Evolutionary conservation across 2,888 invertebrate genomes (phyloP).

Genomic region (Oscheius sp.): DNA sequence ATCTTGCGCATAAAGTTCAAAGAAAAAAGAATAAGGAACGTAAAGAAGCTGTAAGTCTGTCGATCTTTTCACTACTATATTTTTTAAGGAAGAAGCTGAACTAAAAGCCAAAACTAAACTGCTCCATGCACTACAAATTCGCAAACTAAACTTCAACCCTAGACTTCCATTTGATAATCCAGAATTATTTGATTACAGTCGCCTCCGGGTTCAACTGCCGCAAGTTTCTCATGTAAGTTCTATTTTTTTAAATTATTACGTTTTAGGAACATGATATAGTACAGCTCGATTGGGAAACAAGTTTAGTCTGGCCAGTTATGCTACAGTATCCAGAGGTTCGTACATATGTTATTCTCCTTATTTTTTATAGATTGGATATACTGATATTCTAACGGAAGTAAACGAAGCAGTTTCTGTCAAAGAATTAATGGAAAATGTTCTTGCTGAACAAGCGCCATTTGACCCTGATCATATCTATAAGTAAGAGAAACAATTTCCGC

Average conservation of each 20-base stretch:
- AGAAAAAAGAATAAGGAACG: constrained; percentile 47
- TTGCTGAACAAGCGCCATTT: constrained; percentile 77
- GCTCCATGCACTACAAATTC: constrained; percentile 73
- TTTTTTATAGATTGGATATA: constrained; percentile 73
- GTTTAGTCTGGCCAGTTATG: constrained; percentile 66
- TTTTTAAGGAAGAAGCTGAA: constrained; percentile 68
- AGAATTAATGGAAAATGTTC: constrained; percentile 76
- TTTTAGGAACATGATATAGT: constrained; percentile 65
- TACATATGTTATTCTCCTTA: background rate
- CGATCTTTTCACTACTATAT: background rate
- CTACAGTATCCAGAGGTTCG: constrained; percentile 62
- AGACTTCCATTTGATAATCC: constrained; percentile 50
- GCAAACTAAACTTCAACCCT: constrained; percentile 70
- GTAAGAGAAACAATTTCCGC: background rate
- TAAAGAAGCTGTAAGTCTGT: constrained; percentile 22
- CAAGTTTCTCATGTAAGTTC: constrained; percentile 10
- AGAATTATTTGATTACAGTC: constrained; percentile 57
- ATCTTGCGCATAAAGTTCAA: constrained; percentile 36
- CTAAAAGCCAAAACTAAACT: constrained; percentile 72
- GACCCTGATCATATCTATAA: constrained; percentile 79
- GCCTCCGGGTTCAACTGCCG: constrained; percentile 44
- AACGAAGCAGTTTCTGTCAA: constrained; percentile 71
- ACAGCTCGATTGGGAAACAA: constrained; percentile 72
- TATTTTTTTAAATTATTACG: background rate
- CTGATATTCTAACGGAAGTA: constrained; percentile 86